These are phyloP conservation scores for Hylia prasina DNA, from an alignment of 2,113 vertebrate genomes.

Conservation along the genomic window DNA sequence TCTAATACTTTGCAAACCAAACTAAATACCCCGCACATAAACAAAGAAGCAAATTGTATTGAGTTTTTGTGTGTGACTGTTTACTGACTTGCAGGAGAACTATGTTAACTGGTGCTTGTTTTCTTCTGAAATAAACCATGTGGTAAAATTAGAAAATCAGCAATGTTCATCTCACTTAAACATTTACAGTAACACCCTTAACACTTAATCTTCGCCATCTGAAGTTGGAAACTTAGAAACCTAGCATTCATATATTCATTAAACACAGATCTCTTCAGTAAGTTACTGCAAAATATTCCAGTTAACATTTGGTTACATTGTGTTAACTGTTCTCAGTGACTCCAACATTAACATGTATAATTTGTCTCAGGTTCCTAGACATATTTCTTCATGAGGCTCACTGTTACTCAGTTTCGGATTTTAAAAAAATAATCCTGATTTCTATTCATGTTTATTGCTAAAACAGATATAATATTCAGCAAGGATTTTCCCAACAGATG, in stretches of 20 bases:
- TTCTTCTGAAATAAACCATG: slow-evolving; percentile 47
- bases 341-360: background rate
- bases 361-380: background rate
- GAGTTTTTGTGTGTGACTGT: slow-evolving; percentile 16
- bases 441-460: background rate
- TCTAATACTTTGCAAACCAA: slow-evolving; percentile 74
- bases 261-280: background rate
- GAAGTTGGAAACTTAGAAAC: slow-evolving; percentile 14
- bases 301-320: slow-evolving; percentile 13
- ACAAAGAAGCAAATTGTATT: slow-evolving; percentile 20
- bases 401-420: background rate
- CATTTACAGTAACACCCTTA: slow-evolving; percentile 37
- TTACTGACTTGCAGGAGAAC: slow-evolving; percentile 41
- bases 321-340: slow-evolving; percentile 8
- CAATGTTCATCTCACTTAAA: slow-evolving; percentile 32
- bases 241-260: background rate
- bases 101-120: slow-evolving; percentile 43
- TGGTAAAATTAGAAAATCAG: slow-evolving; percentile 49
- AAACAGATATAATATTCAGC: background rate
- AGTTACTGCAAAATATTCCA: background rate
- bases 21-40: slow-evolving; percentile 61
- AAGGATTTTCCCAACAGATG: slow-evolving; percentile 24
- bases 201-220: slow-evolving; percentile 35
- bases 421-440: background rate
- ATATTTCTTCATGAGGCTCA: background rate